Evolutionary conservation across 2,113 vertebrate genomes (phyloP), one percentile per base, ranked within the genome.

Genomic region (Podarcis cretensis): DNA sequence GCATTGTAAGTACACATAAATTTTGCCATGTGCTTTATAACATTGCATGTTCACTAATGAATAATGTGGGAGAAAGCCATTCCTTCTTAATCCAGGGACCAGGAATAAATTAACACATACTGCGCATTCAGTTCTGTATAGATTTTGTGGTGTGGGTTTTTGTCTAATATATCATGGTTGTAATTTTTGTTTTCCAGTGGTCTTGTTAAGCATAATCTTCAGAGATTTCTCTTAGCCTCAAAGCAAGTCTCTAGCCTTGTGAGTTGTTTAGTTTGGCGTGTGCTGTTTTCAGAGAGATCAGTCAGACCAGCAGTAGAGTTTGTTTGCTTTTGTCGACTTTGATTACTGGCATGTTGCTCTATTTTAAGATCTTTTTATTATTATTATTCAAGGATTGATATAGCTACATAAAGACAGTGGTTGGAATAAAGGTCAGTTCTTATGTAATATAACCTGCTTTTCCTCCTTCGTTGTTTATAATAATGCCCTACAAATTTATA

Each of bases 251-350:
- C 59, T 43, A 54, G 10, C 40, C 80, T 88, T 83, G 35, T 75
- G 37, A 79, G 20, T 79, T 88, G 79, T 83, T 88, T 88, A 63
- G 27, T 81, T 88, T 88, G 68, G 78, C 78, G 73, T 73, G 35
- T 88, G 35, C 79, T 83, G 27, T 65, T 18, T 76, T 88, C 54
- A 81, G 69, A 82, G 79, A 82, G 54, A 63, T 82, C 48, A 75
- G 59, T 83, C 69, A 88, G 79, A 66, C 37, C 30, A 37, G 27
- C 80, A 66, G 80, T 43, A 65, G 80, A 83, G 25, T 48, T 66
- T 88, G 86, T 88, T 88, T 75, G 69, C 54, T 82, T 80, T 88
- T 88, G 71, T 48, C 79, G 27, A 40, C 79, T 87, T 88, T 88
- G 69, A 88, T 75, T 82, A 65, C 57, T 43, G 35, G 54, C 10